phyloP scores from a whole-genome alignment of 2,888 invertebrate species.

The Plagiodera versicolora region DNA sequence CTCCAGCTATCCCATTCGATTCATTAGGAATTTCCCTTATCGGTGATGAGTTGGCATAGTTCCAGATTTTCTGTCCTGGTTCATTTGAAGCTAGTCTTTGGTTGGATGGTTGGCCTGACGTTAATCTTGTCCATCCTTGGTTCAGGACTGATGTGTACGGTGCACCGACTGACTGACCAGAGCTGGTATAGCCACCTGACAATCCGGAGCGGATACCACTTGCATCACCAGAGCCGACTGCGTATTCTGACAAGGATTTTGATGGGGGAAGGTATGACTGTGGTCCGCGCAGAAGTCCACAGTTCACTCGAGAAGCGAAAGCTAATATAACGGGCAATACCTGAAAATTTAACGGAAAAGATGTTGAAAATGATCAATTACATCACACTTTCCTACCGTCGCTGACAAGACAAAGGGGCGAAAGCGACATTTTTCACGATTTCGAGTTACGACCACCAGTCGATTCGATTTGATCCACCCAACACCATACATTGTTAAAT shows the following conservation, averaged over 20 bases:
- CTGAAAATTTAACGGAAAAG: constrained; percentile 28
- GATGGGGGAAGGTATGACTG: constrained; percentile 40
- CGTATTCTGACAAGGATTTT: constrained; percentile 28
- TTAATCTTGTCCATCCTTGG: neutral
- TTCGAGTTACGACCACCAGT: too few species aligned
- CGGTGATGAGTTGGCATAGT: neutral
- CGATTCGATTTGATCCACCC: too few species aligned
- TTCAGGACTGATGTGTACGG: neutral
- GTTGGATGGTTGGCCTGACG: neutral
- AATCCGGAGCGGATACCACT: neutral
- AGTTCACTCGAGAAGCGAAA: constrained; percentile 34
- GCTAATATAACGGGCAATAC: constrained; percentile 36
- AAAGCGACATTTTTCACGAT: too few species aligned
- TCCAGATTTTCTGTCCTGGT: neutral
- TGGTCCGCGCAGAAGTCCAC: constrained; percentile 38
- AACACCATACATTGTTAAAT: too few species aligned
- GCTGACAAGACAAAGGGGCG: too few species aligned
- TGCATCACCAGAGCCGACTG: constrained; percentile 22
- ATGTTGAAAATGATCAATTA: constrained; percentile 10
- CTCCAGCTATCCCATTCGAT: too few species aligned
- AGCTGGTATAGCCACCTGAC: constrained; percentile 1
- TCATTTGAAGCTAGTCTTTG: neutral
- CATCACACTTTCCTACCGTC: too few species aligned
- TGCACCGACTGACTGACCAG: neutral
- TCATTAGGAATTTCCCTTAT: too few species aligned